Evolutionary conservation across 1,140 invertebrate genomes (phyloP).

Genomic region (Trachymyrmex cornetzi): DNA sequence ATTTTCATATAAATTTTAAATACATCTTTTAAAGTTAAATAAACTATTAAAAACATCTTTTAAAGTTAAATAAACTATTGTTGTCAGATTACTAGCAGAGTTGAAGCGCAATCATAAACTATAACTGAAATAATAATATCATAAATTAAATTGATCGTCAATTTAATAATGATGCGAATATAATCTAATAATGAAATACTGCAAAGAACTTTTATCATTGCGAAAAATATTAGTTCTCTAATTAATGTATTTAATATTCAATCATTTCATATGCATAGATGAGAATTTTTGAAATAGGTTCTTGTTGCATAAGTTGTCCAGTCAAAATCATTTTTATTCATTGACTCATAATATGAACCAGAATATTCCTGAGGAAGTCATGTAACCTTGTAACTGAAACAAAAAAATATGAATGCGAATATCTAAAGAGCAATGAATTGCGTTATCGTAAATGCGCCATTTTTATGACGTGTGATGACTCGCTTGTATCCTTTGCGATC

Average conservation of each 20-base stretch:
- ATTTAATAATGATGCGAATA: too few species aligned
- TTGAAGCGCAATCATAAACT: too few species aligned
- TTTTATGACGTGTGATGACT: conserved; percentile 55
- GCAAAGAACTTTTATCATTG: too few species aligned
- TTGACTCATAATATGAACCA: background rate
- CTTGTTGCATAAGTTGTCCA: background rate
- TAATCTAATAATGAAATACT: too few species aligned
- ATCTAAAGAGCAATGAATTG: conserved; percentile 21
- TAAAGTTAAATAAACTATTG: too few species aligned
- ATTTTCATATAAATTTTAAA: too few species aligned
- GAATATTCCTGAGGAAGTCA: background rate
- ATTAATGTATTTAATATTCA: background rate
- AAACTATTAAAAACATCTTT: too few species aligned
- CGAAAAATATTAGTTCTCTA: background rate
- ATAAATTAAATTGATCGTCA: too few species aligned
- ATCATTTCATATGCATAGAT: background rate
- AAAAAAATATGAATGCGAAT: background rate
- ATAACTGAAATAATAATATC: too few species aligned
- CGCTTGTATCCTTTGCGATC: conserved; percentile 22
- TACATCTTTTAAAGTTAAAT: too few species aligned
- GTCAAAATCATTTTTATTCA: background rate
- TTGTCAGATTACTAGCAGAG: too few species aligned
- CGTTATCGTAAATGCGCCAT: conserved; percentile 16
- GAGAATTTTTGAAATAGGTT: background rate
- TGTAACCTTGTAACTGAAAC: background rate